These are phyloP conservation scores for Tokudaia muenninki DNA, from an alignment of 2,797 vertebrate genomes.

Conservation along the genomic window DNA sequence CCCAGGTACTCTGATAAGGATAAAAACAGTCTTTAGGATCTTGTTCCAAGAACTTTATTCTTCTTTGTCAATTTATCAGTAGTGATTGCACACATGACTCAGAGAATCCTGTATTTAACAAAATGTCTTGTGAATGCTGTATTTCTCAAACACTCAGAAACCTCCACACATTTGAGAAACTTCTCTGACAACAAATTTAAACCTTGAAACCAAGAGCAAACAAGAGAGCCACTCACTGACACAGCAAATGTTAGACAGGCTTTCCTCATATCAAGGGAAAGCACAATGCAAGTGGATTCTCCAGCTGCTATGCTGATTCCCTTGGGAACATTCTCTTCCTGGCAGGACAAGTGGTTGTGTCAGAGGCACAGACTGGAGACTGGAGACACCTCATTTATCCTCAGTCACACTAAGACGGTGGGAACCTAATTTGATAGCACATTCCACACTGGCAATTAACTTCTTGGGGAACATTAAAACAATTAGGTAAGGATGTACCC, in stretches of 20 bases:
- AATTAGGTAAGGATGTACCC: constrained; percentile 79
- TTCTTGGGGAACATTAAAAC: constrained; percentile 81
- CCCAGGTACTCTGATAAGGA: not conserved
- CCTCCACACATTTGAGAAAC: constrained; percentile 34
- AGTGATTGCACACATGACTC: not conserved
- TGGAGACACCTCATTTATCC: constrained; percentile 81
- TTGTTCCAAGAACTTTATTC: constrained; percentile 56
- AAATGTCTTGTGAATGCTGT: constrained; percentile 12
- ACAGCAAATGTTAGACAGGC: constrained; percentile 55
- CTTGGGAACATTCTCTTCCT: constrained; percentile 75
- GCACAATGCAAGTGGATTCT: constrained; percentile 79
- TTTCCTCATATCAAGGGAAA: constrained; percentile 76
- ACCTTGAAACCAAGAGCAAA: constrained; percentile 74
- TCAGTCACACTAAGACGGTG: constrained; percentile 59
- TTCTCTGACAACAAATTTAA: constrained; percentile 65
- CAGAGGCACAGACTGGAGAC: constrained; percentile 79
- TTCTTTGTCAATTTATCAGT: constrained; percentile 33
- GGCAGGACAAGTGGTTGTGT: constrained; percentile 72
- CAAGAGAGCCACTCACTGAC: constrained; percentile 59
- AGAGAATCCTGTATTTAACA: constrained; percentile 34
- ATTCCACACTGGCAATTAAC: constrained; percentile 80
- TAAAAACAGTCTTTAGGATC: not conserved
- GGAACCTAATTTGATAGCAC: constrained; percentile 81
- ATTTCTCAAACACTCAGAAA: not conserved
- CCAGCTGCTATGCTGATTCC: constrained; percentile 66